Base-by-base conservation (phyloP, 2,113 vertebrate genomes). In the Hiodon alosoides region DNA sequence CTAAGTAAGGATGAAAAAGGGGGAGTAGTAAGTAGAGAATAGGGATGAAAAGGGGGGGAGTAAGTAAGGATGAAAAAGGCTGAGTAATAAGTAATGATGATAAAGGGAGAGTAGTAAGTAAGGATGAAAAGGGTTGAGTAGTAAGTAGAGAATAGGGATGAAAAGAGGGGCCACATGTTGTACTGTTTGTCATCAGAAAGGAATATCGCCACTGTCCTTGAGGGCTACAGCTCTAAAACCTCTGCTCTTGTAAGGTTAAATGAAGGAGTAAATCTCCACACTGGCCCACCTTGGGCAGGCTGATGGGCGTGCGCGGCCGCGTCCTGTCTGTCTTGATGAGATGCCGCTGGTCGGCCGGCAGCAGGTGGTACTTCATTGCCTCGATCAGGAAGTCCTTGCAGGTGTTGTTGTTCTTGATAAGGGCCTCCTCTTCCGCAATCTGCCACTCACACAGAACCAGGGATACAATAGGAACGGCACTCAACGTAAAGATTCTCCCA, bases 341-440 rank as follows among this genome's bases (percentile, higher is more conserved):
- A 69, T 95, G 95, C 13, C 96, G 91, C 88, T 98, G 96, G 86
- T 98, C 96, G 70, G 94, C 89, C n/a, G 96, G 95, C 79, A 98
- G 92, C 77, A 98, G 92, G 82, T 98, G 96, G 59, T 98, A 98
- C 85, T 98, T 98, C 95, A 98, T 97, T 6, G 96, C 96, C 82
- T 98, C 96, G 0, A 98, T 98, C 71, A 98, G 95, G 75, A 98
- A 98, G 78, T 98, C 96, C 81, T 98, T 98, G 85, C 96, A 98
- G 10, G 94, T 97, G 87, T 93, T 98, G 90, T 98, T 98, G 90
- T 98, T 98, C 88, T 98, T 98, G 83, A 98, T 96, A 82, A 98
- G 89, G 81, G 94, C 93, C 82, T 98, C 96, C 88, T 98, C 94
- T 85, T 98, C 96, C 1, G 97, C 96, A 3, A 94, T 97, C 96